Evolutionary conservation across 92 coral and sea anemone species (phyloP).

Genomic region (Zoanthus sociatus): DNA sequence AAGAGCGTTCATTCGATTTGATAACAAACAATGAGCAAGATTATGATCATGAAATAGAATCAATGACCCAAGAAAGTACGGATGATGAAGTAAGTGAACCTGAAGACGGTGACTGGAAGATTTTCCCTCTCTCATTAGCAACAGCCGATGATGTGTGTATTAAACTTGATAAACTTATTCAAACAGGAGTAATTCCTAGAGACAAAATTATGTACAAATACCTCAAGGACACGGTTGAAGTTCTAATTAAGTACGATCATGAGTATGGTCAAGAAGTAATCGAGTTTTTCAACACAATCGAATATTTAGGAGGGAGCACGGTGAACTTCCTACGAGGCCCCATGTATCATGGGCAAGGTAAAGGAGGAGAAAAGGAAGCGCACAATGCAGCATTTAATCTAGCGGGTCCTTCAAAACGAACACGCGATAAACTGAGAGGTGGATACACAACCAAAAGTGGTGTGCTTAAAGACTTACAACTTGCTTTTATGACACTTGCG

Average conservation of each 20-base stretch:
- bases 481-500: conserved; percentile 45
- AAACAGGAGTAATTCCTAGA: conserved; percentile 45
- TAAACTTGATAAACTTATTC: conserved; percentile 48
- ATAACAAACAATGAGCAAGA: conserved; percentile 8
- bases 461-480: conserved; percentile 52
- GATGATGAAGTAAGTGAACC: conserved; percentile 34
- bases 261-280: conserved; percentile 47
- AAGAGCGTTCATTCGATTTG: neutral
- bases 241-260: conserved; percentile 7
- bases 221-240: conserved; percentile 41
- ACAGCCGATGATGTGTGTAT: conserved; percentile 48
- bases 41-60: conserved; percentile 6
- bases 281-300: conserved; percentile 45
- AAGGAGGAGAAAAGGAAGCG: conserved; percentile 52
- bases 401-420: conserved; percentile 65
- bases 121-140: conserved; percentile 34
- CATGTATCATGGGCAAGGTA: conserved; percentile 61
- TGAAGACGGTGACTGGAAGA: conserved; percentile 45
- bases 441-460: conserved; percentile 66
- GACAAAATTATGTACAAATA: conserved; percentile 38
- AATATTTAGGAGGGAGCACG: conserved; percentile 41
- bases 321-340: conserved; percentile 47
- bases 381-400: conserved; percentile 59
- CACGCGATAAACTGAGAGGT: conserved; percentile 57
- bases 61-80: conserved; percentile 1